Evolutionary conservation across 64 coral and sea anemone species (phyloP), one percentile per base, ranked within the genome.

Genomic region (Orbicella faveolata): DNA sequence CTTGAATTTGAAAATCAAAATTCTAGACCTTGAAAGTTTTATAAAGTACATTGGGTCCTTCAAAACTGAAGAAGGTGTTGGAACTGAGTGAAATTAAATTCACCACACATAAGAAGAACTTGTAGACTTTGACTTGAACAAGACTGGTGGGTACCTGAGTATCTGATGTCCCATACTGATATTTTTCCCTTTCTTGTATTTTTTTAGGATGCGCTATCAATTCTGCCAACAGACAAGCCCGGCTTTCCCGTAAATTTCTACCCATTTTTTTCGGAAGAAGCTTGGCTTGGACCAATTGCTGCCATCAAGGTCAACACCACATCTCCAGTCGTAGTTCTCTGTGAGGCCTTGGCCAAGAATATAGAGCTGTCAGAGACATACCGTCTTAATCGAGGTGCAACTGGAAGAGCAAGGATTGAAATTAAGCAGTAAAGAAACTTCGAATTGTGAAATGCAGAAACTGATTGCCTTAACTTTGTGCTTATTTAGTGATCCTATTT

Each of bases 191-290:
- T 48, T 48, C 44, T 73, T 57, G 2, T 72, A 17, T 67, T 78
- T 79, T 30, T 51, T 0, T n/a, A 81, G 77, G 52, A 59, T 44
- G 37, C 72, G 8, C 76, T 81, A 17, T 4, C 1, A 26, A 62
- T 80, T 36, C 87, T 72, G 19, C 90, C 90, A 87, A 6, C 48
- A 51, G 82, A 92, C 33, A 80, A 73, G 34, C 84, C 84, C 26
- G 95, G 95, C 17, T 97, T 83, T 17, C 83, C 77, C n/a, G 88
- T 90, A n/a, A 88, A 66, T 65, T 97, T 94, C 51, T 97, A 77
- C 83, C 95, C 95, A 0, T 97, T 75, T 86, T 85, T 83, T 61
- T 74, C 87, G n/a, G 92, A 97, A 53, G 78, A 84, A 11, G 6
- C 62, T 17, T 97, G 95, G 95, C 83, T 93, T 52, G 18, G 55